Base-by-base conservation (phyloP, 2,113 vertebrate genomes). In the Rhabdomys dilectus region DNA sequence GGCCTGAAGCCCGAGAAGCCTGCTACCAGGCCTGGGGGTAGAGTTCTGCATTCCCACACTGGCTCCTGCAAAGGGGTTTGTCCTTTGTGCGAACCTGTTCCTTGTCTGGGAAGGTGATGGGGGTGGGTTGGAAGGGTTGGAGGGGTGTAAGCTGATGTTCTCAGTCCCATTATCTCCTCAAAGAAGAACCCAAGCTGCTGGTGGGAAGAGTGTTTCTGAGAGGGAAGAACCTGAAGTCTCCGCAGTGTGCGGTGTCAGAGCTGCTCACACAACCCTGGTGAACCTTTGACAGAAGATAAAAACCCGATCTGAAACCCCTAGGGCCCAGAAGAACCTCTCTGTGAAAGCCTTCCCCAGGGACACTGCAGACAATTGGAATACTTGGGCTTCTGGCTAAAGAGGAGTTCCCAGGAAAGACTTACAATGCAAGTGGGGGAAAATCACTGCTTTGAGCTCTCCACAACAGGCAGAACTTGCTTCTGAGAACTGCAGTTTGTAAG, bases 141-240 rank as follows among this genome's bases (percentile, higher is more conserved):
- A 45, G 45, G 45, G 45, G 48, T 48, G 48, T 48, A 64, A 51
- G 51, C 45, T 62, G 39, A 10, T 60, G 24, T 2, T 0, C 26
- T 24, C 31, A 0, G 39, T 3, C 22, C 81, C 22, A 36, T 3
- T 1, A 5, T 56, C 24, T 64, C n/a, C 9, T 36, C 3, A 5
- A 4, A 89, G 36, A 73, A 60, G 24, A n/a, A 42, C 60, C 60
- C 17, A 31, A 45, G 34, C 70, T 26, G 39, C 29, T 36, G 58
- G 19, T 19, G 66, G 3, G 36, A 19, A 84, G 36, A 48, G 8
- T 29, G 70, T 58, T 81, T 45, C 36, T 34, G 45, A 60, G 31
- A 58, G 26, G 48, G 3, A 56, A 84, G 64, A 91, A 8, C 15
- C 11, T 15, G 21, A 66, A 51, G 19, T 75, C 22, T 56, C 48